A percentile compares a stretch with the other conserved stretches of the same genome.
These are phyloP conservation scores for Hylomyscus alleni DNA, from an alignment of 2,797 vertebrate genomes.

Conservation along the genomic window DNA sequence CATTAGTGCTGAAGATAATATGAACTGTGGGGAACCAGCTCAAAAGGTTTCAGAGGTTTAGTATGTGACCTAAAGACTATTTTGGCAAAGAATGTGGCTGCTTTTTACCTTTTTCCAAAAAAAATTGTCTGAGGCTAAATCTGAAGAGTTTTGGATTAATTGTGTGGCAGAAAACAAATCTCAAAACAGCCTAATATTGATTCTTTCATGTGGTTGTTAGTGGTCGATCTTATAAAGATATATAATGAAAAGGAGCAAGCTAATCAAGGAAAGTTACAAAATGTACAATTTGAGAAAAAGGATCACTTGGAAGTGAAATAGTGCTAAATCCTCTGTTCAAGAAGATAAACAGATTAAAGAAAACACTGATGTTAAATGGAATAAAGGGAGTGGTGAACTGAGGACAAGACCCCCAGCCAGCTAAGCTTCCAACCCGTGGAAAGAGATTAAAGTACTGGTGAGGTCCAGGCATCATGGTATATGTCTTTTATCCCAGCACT, in stretches of 20 bases:
- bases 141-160: background rate
- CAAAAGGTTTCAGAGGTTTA: background rate
- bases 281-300: background rate
- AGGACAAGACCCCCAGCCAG: background rate
- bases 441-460: background rate
- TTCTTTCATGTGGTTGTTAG: background rate
- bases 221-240: background rate
- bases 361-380: background rate
- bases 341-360: background rate
- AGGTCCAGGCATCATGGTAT: background rate
- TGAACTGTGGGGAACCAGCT: background rate
- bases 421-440: background rate
- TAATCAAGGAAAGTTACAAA: background rate
- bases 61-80: background rate
- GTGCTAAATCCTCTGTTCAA: background rate
- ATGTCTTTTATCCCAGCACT: background rate
- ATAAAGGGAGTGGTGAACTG: background rate
- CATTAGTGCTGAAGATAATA: background rate
- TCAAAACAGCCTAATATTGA: background rate
- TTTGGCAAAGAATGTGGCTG: background rate
- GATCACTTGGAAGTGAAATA: too few relatives aligned
- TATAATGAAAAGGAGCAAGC: background rate
- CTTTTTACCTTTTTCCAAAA: background rate
- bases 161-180: background rate
- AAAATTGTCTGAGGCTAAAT: background rate